Base-by-base conservation (phyloP, 2,113 vertebrate genomes). In the Oplegnathus fasciatus region DNA sequence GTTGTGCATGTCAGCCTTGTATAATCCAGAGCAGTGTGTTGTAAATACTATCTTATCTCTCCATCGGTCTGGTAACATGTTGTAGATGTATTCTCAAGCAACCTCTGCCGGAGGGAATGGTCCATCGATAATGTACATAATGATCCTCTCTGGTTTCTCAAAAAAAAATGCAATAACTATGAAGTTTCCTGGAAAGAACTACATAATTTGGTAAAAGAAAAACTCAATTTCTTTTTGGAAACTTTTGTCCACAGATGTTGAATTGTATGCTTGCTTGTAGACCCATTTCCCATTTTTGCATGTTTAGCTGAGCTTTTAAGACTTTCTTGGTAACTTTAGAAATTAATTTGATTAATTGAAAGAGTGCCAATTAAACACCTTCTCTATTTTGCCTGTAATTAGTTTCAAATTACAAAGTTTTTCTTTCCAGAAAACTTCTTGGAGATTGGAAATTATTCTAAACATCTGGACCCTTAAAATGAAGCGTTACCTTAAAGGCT, bases 11-110 rank as follows among this genome's bases (percentile, higher is more conserved):
- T 75, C 30, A 66, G 20, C 64, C 55, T 52, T 2, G 24, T 73
- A 40, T 65, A 84, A 78, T 71, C 34, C 61, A 58, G 67, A 75
- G 66, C 79, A 87, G 52, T 78, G 70, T 86, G 84, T 64, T 83
- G 86, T 90, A 91, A 90, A 91, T 68, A 78, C 70, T 89, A 87
- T 94, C 90, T 94, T 91, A 94, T 95, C 91, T 89, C 65, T 66
- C 26, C 79, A 85, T 92, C 90, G 66, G 84, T 82, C 84, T 87
- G 70, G 28, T 83, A 77, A 87, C 86, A 69, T 78, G 64, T 75
- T 71, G 76, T 66, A 75, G 77, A 88, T 92, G 61, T 88, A 89
- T 84, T 91, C 85, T 84, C 61, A 78, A 68, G 83, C 81, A 84
- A 83, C 77, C 78, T 86, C 64, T 86, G 79, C 74, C 32, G 55